Conservation (phyloP, 2,797 vertebrate genomes). For the Lutjanus campechanus region DNA sequence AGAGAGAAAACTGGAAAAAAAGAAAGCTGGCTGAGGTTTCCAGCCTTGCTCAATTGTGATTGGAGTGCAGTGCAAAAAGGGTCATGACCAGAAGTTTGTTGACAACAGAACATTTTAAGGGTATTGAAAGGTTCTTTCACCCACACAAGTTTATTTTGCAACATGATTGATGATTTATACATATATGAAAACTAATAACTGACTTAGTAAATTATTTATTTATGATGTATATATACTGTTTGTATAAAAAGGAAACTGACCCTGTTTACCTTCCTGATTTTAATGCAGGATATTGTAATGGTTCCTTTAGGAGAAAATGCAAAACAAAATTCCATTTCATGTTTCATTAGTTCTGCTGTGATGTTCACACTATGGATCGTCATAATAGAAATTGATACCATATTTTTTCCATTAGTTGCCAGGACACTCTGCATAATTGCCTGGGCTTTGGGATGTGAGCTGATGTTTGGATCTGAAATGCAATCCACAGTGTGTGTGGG, state of each 20-base stretch:
- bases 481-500: slow-evolving; percentile 10
- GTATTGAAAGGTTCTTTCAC: neutral
- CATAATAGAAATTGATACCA: slow-evolving; percentile 51
- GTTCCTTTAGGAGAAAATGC: slow-evolving; percentile 36
- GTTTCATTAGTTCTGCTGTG: slow-evolving; percentile 68
- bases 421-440: slow-evolving; percentile 54
- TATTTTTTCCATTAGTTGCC: slow-evolving; percentile 58
- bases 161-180: no score
- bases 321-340: slow-evolving; percentile 69
- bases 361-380: slow-evolving; percentile 53
- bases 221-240: neutral
- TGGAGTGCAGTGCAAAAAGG: no score
- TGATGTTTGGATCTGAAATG: slow-evolving; percentile 46
- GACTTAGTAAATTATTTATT: neutral
- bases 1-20: no score
- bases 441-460: slow-evolving; percentile 31
- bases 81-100: neutral
- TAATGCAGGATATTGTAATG: neutral
- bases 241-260: slow-evolving; percentile 30
- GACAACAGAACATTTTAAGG: neutral
- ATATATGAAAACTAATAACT: neutral
- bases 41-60: no score
- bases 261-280: slow-evolving; percentile 14
- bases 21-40: no score
- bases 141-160: neutral